These are phyloP conservation scores for Laterallus jamaicensis DNA, from an alignment of 2,113 vertebrate species.

Conservation along the genomic window DNA sequence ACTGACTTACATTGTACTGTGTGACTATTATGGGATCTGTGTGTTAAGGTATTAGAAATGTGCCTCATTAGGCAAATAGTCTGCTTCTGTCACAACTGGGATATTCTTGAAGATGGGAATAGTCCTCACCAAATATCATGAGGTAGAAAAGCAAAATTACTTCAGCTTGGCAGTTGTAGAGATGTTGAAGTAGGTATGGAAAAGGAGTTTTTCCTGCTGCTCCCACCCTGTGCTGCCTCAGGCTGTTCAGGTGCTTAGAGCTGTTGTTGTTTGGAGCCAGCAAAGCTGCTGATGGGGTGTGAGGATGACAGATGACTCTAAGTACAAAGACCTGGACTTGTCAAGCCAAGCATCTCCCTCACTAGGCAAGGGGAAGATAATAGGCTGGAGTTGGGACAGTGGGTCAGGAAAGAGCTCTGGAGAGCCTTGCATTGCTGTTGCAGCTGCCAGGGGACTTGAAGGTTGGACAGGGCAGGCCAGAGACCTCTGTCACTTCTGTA, in stretches of 20 bases:
- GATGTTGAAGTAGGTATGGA: not conserved
- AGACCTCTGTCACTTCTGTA: not conserved
- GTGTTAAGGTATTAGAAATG: not conserved
- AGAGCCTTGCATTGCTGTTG: not conserved
- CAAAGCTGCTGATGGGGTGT: not conserved
- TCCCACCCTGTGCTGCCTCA: not conserved
- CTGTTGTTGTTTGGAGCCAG: not conserved
- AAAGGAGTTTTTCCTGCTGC: not conserved
- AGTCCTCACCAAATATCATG: not conserved
- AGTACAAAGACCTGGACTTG: not conserved
- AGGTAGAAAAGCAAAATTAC: not conserved
- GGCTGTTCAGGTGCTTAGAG: not conserved
- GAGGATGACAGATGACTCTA: not conserved
- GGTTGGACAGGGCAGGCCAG: not conserved
- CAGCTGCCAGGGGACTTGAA: not conserved
- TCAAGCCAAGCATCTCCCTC: not conserved
- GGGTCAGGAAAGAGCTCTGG: not conserved
- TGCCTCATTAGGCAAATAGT: not conserved
- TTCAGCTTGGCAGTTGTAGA: not conserved
- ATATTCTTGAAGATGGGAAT: not conserved
- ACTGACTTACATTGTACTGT: accelerated
- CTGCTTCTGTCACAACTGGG: not conserved
- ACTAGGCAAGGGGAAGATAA: accelerated
- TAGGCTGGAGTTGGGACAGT: not conserved
- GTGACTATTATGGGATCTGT: not conserved